Percentiles rank a stretch among this genome's conserved stretches.
phyloP scores from a whole-genome alignment of 2,888 invertebrate species.

The Callyntrura guangdongensis region DNA sequence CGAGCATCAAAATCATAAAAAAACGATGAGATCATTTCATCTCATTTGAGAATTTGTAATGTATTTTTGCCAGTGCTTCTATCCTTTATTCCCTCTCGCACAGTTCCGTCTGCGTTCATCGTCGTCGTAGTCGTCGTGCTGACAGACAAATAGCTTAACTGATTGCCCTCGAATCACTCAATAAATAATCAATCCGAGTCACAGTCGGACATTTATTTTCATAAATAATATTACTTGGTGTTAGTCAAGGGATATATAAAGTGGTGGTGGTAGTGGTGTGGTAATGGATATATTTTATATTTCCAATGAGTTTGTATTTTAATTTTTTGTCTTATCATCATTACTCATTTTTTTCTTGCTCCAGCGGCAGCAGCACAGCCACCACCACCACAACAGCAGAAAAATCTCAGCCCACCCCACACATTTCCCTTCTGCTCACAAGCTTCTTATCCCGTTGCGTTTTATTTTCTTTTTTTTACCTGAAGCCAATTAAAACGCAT shows the following conservation, averaged over 20 bases:
- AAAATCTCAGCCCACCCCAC: constrained; percentile 72
- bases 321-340: constrained; percentile 52
- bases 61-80: constrained; percentile 47
- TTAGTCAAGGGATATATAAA: background rate
- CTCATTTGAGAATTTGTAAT: constrained; percentile 41
- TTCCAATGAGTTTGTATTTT: background rate
- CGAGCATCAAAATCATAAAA: background rate
- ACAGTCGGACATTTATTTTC: constrained; percentile 73
- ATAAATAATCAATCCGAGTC: constrained; percentile 77
- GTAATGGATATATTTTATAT: constrained; percentile 32
- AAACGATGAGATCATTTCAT: constrained; percentile 33
- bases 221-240: constrained; percentile 5
- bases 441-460: background rate
- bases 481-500: constrained; percentile 65
- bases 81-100: background rate
- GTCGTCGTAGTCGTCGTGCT: constrained; percentile 49
- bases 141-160: constrained; percentile 76
- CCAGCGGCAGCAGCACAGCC: background rate
- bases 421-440: background rate
- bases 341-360: constrained; percentile 34
- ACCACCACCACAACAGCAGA: background rate
- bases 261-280: background rate
- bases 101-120: background rate
- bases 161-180: constrained; percentile 78
- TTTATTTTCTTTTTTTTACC: constrained; percentile 30